phyloP scores from a whole-genome alignment of 2,113 vertebrate genomes.

The Lepidothrix coronata region DNA sequence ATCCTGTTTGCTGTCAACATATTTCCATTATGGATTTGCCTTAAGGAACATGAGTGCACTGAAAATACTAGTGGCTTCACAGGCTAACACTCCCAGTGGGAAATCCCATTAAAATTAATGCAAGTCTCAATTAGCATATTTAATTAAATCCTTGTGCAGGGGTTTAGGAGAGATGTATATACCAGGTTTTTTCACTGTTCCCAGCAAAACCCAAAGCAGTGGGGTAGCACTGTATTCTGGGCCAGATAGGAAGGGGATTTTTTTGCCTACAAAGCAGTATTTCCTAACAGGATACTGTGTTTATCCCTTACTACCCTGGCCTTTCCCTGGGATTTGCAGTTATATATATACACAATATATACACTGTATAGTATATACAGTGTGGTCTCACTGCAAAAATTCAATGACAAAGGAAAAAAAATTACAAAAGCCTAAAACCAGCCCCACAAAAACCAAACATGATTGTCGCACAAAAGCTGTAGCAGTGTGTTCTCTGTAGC shows the following conservation, averaged over 20 bases:
- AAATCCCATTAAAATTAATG: background rate
- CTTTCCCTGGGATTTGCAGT: background rate
- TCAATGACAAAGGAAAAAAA: background rate
- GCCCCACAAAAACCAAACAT: background rate
- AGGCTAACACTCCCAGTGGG: background rate
- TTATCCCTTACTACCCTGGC: background rate
- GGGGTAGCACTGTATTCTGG: background rate
- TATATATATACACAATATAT: background rate
- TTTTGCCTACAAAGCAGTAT: background rate
- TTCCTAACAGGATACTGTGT: background rate
- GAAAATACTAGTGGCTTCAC: background rate
- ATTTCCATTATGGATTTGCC: background rate
- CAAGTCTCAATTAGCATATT: background rate
- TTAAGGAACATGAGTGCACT: background rate
- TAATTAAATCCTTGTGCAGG: background rate
- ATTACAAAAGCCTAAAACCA: background rate
- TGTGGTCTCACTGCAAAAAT: background rate
- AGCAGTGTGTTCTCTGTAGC: background rate
- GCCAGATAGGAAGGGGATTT: background rate
- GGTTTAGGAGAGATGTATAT: background rate
- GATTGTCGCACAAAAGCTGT: too few species aligned
- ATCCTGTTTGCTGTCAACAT: background rate
- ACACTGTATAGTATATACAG: background rate
- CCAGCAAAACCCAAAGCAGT: background rate
- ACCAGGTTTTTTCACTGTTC: background rate